A percentile compares a stretch with the other conserved stretches of the same genome.
Evolutionary conservation across 2,888 invertebrate genomes (phyloP).

Genomic region (Allolobophora icterica): DNA sequence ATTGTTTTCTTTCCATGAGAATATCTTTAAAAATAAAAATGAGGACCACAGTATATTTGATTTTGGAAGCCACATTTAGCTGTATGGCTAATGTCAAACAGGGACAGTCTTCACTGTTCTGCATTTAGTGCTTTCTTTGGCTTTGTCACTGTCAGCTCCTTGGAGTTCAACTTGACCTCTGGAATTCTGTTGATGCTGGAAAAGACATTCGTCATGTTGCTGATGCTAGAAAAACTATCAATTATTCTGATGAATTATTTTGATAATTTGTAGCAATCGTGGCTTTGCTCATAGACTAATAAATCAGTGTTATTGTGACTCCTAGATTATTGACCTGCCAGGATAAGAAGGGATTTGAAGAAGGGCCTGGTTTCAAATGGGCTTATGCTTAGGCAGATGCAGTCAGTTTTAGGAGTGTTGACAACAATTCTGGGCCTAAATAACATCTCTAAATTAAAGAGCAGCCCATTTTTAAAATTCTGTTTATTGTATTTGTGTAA

Average conservation of each 20-base stretch:
- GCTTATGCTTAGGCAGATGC: constrained; percentile 9
- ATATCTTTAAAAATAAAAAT: neutral
- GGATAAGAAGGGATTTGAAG: neutral
- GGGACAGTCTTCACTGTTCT: neutral
- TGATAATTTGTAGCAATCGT: neutral
- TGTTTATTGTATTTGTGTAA: neutral
- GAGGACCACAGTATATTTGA: neutral
- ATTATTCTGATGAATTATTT: neutral
- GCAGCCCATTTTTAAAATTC: neutral
- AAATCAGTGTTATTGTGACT: neutral
- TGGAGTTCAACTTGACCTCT: neutral
- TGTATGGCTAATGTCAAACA: neutral
- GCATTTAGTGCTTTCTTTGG: neutral
- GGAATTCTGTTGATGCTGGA: neutral
- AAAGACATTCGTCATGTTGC: neutral
- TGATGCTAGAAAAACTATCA: neutral
- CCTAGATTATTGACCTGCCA: neutral
- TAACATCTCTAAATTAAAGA: neutral
- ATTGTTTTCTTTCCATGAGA: neutral
- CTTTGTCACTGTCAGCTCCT: neutral
- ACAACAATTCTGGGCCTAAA: neutral
- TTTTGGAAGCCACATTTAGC: neutral
- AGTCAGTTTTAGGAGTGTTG: neutral
- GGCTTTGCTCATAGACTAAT: neutral
- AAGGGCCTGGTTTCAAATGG: neutral